Percentiles rank a stretch among this genome's conserved stretches.
Evolutionary conservation across 2,113 vertebrate genomes (phyloP).

Genomic region (Tichodroma muraria): DNA sequence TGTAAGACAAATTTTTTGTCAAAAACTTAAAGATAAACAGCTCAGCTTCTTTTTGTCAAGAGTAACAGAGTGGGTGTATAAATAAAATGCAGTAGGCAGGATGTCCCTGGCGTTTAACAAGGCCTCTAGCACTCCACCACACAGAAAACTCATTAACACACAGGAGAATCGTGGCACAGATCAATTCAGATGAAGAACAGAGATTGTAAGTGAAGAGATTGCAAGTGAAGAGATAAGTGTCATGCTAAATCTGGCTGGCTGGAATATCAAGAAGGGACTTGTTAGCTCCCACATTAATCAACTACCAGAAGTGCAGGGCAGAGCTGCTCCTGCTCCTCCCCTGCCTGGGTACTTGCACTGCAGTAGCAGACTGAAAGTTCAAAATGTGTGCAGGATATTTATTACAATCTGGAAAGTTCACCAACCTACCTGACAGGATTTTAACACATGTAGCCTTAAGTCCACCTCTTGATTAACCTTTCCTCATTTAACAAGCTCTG

Average conservation of each 20-base stretch:
- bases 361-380: neutral
- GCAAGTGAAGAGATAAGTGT: conserved; percentile 13
- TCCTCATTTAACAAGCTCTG: neutral
- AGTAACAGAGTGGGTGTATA: conserved; percentile 28
- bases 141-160: conserved; percentile 46
- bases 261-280: conserved; percentile 46
- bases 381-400: neutral
- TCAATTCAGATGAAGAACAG: conserved; percentile 29
- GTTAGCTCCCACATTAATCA: conserved; percentile 54
- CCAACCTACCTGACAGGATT: neutral
- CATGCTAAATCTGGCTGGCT: conserved; percentile 33
- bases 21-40: conserved; percentile 42
- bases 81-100: conserved; percentile 41
- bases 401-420: neutral
- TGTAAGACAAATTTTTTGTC: conserved; percentile 32
- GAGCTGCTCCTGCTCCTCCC: neutral
- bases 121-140: neutral
- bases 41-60: conserved; percentile 27
- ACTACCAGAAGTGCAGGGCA: neutral
- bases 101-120: conserved; percentile 11
- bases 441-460: neutral
- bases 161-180: neutral
- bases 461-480: neutral
- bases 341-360: neutral
- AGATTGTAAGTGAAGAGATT: conserved; percentile 7